A percentile compares a stretch with the other conserved stretches of the same genome.
These are phyloP conservation scores for Pluvianellus socialis DNA, from an alignment of 2,113 vertebrate genomes.

Conservation along the genomic window DNA sequence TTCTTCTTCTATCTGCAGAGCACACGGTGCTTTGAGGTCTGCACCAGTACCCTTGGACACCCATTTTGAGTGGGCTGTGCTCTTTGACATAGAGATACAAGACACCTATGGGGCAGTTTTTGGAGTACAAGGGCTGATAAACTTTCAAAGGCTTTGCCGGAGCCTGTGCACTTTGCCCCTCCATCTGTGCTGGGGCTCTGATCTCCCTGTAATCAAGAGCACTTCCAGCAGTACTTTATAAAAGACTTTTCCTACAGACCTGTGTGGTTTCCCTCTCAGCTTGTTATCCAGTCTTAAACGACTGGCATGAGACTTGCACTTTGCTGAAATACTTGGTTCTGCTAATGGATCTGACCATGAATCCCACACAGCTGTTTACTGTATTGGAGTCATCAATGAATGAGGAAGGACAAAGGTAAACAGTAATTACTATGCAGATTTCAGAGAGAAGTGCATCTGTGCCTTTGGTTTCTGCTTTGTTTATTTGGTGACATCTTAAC, in stretches of 20 bases:
- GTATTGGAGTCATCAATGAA: not conserved
- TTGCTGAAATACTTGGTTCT: not conserved
- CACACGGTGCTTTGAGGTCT: not conserved
- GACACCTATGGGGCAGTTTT: not conserved
- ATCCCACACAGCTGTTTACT: slow-evolving; percentile 5
- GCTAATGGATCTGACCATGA: slow-evolving; percentile 15
- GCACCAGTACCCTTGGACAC: not conserved
- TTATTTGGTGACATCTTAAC: slow-evolving; percentile 68
- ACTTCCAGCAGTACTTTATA: not conserved
- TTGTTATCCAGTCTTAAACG: not conserved
- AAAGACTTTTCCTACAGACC: not conserved
- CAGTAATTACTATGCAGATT: slow-evolving; percentile 75
- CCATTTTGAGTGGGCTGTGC: not conserved
- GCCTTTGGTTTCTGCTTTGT: slow-evolving; percentile 47
- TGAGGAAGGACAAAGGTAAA: slow-evolving; percentile 11
- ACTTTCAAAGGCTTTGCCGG: not conserved
- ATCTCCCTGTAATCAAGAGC: not conserved
- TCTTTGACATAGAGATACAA: not conserved
- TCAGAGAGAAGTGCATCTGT: slow-evolving; percentile 59
- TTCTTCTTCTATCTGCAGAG: not conserved
- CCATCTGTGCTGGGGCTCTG: not conserved
- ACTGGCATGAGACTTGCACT: not conserved
- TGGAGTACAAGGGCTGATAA: slow-evolving; percentile 6
- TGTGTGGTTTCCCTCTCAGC: not conserved
- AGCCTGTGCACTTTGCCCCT: slow-evolving; percentile 26